Evolutionary conservation across 2,888 invertebrate species (phyloP).

Genomic region (Polymixis flavicincta): DNA sequence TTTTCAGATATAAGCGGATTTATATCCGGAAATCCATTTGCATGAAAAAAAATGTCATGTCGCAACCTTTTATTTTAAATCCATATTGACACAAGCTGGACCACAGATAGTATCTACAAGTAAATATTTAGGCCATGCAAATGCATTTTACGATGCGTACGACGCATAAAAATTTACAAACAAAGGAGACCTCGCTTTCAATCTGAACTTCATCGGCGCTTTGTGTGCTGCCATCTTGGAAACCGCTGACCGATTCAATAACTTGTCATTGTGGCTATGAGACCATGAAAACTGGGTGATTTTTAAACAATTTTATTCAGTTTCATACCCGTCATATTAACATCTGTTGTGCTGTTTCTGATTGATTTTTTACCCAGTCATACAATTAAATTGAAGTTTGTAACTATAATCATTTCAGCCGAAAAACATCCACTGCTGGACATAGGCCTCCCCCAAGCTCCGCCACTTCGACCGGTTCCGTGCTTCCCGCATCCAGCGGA

Average conservation of each 20-base stretch:
- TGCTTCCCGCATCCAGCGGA: too few species aligned
- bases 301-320: slow-evolving; percentile 15
- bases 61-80: slow-evolving; percentile 15
- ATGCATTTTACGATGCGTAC: slow-evolving; percentile 59
- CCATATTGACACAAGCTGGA: slow-evolving; percentile 2
- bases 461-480: too few species aligned
- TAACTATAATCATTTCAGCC: too few species aligned
- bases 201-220: slow-evolving; percentile 48
- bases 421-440: too few species aligned
- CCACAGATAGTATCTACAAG: slow-evolving; percentile 46
- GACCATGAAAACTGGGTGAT: slow-evolving; percentile 21
- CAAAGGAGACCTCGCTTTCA: slow-evolving; percentile 58
- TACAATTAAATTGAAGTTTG: background rate
- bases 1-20: background rate
- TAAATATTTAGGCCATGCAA: slow-evolving; percentile 64
- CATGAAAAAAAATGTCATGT: background rate
- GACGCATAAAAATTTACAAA: slow-evolving; percentile 65
- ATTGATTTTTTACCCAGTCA: background rate
- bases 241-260: slow-evolving; percentile 58
- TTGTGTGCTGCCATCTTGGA: slow-evolving; percentile 55
- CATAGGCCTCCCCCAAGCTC: too few species aligned
- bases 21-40: background rate
- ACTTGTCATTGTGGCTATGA: slow-evolving; percentile 45
- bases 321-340: background rate
- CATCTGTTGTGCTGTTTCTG: background rate